phyloP scores from a whole-genome alignment of 2,797 vertebrate genomes.

The Premnoplex brunnescens region DNA sequence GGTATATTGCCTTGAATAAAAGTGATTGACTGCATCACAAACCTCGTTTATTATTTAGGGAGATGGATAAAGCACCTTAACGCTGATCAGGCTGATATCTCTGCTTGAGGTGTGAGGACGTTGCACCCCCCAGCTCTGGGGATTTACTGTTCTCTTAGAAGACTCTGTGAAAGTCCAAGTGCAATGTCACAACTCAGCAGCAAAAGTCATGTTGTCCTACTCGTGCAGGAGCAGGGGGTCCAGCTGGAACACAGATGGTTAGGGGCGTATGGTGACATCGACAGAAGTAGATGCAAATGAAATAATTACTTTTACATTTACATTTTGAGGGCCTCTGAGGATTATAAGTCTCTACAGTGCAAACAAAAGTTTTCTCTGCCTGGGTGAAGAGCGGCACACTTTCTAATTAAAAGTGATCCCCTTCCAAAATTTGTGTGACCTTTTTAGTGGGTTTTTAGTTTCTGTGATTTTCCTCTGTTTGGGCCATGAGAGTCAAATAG shows the following conservation, averaged over 20 bases:
- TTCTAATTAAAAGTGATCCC: not conserved
- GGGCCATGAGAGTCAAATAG: not conserved
- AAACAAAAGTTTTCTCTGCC: not conserved
- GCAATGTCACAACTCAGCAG: not conserved
- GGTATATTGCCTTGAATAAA: not conserved
- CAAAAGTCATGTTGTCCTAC: not conserved
- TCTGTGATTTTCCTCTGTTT: not conserved
- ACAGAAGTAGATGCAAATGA: not conserved
- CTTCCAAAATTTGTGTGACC: not conserved
- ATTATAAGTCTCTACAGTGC: not conserved
- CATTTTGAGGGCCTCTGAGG: not conserved
- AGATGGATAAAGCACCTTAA: not conserved
- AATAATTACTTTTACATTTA: not conserved
- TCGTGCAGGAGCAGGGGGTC: not conserved
- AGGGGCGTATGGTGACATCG: not conserved
- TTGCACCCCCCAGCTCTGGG: not conserved
- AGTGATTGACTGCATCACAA: not conserved
- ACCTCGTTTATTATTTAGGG: not conserved
- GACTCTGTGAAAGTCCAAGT: not conserved
- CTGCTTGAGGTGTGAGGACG: not conserved
- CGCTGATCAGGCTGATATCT: not conserved
- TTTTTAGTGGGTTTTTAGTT: not conserved
- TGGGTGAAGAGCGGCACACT: not conserved
- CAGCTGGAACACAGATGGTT: not conserved
- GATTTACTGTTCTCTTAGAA: conserved; percentile 1